Base-by-base conservation (phyloP, 2,888 invertebrate species). In the Drosophila birchii region DNA sequence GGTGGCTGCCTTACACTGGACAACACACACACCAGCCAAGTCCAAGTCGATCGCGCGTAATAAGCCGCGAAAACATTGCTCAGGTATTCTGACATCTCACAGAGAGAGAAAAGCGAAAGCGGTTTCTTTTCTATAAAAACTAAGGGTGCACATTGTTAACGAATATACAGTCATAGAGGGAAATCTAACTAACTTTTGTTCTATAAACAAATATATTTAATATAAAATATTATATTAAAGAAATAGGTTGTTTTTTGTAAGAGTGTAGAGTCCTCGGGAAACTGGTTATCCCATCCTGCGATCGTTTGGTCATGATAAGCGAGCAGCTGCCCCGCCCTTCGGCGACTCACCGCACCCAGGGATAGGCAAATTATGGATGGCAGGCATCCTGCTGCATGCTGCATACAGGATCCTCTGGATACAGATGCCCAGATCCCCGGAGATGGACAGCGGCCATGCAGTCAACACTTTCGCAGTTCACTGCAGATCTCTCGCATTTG, bases 41-140 rank as follows among this genome's bases (percentile, higher is more conserved):
- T 53, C 51, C 51, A 43, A 58, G 67, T 55, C 78, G 69, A 64
- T 80, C 79, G 82, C 83, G 78, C 85, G 83, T 90, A 90, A 89
- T 89, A 91, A 91, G 90, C 90, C 85, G 91, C 90, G 90, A 91
- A 91, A 91, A 89, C 89, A 91, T 88, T 89, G 86, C 80, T 86
- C 83, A 80, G 83, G 74, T 74, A 87, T 84, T 85, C 76, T 63
- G 23, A 23, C 54, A 23, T 60, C 71, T n/a, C 41, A 32, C 61
- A 69, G 36, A 45, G 67, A 20, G 34, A 38, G 54, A 32, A 51
- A 51, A 20, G 4, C 4, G 2, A 1, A 0, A 7, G 8, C 6
- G n/a, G 12, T 5, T 18, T n/a, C 1, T n/a, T 26, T 1, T 6
- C 8, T 8, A 16, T 5, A 23, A n/a, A 29, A 11, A n/a, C 0